Percentiles rank a stretch among this genome's conserved stretches.
Evolutionary conservation across 2,797 vertebrate species (phyloP).

Genomic region (Thamnophis elegans): DNA sequence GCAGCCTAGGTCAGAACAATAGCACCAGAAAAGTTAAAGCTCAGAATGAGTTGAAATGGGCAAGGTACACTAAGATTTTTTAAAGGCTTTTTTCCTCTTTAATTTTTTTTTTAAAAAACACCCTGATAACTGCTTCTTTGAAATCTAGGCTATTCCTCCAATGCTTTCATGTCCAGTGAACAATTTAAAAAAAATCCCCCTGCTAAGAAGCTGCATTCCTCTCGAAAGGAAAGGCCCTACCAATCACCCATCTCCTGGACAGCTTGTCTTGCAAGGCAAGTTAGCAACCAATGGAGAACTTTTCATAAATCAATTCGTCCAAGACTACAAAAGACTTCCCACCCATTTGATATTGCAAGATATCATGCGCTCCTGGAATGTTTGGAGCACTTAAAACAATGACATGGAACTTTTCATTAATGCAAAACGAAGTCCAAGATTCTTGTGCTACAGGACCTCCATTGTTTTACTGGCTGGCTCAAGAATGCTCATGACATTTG

Average conservation of each 20-base stretch:
- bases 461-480: slow-evolving; percentile 40
- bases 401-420: slow-evolving; percentile 46
- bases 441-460: slow-evolving; percentile 36
- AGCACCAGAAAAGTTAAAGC: not conserved
- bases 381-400: slow-evolving; percentile 53
- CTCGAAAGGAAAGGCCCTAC: not conserved
- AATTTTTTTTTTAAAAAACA: not conserved
- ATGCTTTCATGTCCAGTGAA: not conserved
- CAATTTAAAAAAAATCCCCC: not conserved
- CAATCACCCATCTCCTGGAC: not conserved
- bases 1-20: not conserved
- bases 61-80: not conserved
- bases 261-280: not conserved
- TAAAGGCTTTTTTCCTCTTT: not conserved
- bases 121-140: not conserved
- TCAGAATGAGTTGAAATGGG: not conserved
- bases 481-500: slow-evolving; percentile 54
- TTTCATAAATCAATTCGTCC: not conserved
- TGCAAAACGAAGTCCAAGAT: slow-evolving; percentile 52
- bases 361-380: not conserved
- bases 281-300: not conserved
- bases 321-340: not conserved
- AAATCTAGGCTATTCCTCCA: not conserved
- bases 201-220: not conserved
- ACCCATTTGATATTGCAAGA: not conserved